These are phyloP conservation scores for Mythimna albipuncta DNA, from an alignment of 2,888 invertebrate genomes.

Conservation along the genomic window DNA sequence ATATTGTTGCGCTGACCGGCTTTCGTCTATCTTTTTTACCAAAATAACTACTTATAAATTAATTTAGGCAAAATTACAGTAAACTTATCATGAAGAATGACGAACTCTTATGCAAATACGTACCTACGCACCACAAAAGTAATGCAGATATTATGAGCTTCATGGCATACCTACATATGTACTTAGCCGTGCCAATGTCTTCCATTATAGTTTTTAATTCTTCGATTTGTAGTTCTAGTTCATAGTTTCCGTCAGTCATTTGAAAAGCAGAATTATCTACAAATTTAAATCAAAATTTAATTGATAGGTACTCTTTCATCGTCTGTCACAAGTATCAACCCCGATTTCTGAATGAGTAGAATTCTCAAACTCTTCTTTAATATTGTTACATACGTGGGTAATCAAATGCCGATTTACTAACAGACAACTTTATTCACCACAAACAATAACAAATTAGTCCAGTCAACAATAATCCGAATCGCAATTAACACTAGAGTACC, in stretches of 20 bases:
- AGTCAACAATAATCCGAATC: too few species aligned
- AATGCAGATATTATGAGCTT: neutral
- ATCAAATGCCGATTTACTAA: too few species aligned
- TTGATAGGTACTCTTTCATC: too few species aligned
- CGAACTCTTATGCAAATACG: neutral
- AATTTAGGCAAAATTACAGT: neutral
- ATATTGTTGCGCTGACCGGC: too few species aligned
- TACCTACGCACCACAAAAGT: neutral
- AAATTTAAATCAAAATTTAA: neutral
- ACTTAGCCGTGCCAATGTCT: neutral
- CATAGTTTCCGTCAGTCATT: neutral
- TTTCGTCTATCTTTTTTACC: too few species aligned
- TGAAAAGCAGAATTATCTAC: neutral
- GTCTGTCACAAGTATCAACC: too few species aligned
- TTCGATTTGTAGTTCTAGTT: neutral
- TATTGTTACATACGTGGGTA: too few species aligned
- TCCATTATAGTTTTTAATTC: neutral
- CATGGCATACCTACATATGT: neutral
- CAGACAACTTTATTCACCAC: too few species aligned
- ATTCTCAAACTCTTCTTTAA: too few species aligned
- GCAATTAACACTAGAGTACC: too few species aligned
- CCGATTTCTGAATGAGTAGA: too few species aligned
- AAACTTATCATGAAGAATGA: neutral
- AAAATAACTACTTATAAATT: neutral
- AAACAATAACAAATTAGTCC: too few species aligned